A percentile compares a stretch with the other conserved stretches of the same genome.
Conservation (phyloP, 2,888 invertebrate genomes). For the Eretmocerus hayati region DNA sequence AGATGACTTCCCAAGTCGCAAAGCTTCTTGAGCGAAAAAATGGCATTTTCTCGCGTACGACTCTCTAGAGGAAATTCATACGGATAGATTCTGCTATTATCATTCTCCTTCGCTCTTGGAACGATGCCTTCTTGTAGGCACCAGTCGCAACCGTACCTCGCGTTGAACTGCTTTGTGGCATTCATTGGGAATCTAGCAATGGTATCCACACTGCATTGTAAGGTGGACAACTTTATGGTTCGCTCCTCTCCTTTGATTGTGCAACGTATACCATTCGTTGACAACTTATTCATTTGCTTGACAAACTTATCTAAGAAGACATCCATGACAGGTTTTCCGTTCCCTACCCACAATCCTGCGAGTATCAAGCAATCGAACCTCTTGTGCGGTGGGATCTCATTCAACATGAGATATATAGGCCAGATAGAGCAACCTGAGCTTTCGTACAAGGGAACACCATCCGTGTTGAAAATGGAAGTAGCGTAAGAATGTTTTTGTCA, state of each 20-base stretch:
- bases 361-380: not conserved
- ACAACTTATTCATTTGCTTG: not conserved
- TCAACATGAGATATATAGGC: constrained; percentile 10
- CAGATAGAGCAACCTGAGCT: constrained; percentile 6
- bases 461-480: constrained; percentile 6
- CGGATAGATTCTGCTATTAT: too few relatives aligned
- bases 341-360: constrained; percentile 2
- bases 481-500: constrained; percentile 1
- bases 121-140: constrained; percentile 1
- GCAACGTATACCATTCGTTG: not conserved
- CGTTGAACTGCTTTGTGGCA: constrained; percentile 4
- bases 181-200: constrained; percentile 1
- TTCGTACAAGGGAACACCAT: constrained; percentile 8
- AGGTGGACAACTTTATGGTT: not conserved
- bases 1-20: not conserved
- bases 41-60: not conserved
- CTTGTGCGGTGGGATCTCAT: not conserved
- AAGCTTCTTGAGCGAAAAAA: not conserved
- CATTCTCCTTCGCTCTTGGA: not conserved
- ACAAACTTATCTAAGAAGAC: constrained; percentile 5
- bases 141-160: constrained; percentile 1
- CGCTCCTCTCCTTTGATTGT: constrained; percentile 3
- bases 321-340: constrained; percentile 3
- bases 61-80: too few relatives aligned
- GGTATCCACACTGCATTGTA: constrained; percentile 1